phyloP scores from a whole-genome alignment of 2,888 invertebrate species.

The Brenthis hecate region DNA sequence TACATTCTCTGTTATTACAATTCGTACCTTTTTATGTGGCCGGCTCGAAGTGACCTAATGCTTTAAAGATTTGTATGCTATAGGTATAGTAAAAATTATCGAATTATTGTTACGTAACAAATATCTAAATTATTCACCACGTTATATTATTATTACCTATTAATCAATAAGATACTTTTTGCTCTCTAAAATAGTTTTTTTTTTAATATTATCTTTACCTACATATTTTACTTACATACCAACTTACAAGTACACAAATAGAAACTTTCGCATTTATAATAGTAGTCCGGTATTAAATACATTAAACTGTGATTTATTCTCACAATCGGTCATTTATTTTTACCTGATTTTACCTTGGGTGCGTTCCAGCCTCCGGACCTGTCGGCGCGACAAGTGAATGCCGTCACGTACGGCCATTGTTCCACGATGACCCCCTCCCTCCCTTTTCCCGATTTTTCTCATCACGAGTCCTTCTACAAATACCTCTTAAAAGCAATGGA shows the following conservation, averaged over 20 bases:
- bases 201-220: too few relatives aligned
- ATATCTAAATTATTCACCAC: not conserved
- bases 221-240: too few relatives aligned
- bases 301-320: slow-evolving; percentile 5
- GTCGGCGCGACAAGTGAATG: slow-evolving; percentile 78
- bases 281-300: not conserved
- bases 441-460: slow-evolving; percentile 33
- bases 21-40: slow-evolving; percentile 71
- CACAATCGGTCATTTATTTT: slow-evolving; percentile 21
- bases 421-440: slow-evolving; percentile 47
- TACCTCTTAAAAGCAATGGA: slow-evolving; percentile 1
- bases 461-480: slow-evolving; percentile 2
- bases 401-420: slow-evolving; percentile 79
- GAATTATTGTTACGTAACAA: not conserved
- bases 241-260: not conserved
- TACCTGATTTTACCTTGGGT: slow-evolving; percentile 32
- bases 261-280: not conserved
- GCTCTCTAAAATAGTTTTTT: too few relatives aligned
- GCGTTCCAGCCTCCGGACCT: slow-evolving; percentile 58
- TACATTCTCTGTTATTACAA: slow-evolving; percentile 62
- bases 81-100: not conserved
- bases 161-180: not conserved
- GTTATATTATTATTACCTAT: not conserved
- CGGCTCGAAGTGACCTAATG: slow-evolving; percentile 38
- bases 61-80: slow-evolving; percentile 1